Evolutionary conservation across 30 jellyfish, hydroid and myxozoan genomes (phyloP).

Genomic region (Mastigias papua): DNA sequence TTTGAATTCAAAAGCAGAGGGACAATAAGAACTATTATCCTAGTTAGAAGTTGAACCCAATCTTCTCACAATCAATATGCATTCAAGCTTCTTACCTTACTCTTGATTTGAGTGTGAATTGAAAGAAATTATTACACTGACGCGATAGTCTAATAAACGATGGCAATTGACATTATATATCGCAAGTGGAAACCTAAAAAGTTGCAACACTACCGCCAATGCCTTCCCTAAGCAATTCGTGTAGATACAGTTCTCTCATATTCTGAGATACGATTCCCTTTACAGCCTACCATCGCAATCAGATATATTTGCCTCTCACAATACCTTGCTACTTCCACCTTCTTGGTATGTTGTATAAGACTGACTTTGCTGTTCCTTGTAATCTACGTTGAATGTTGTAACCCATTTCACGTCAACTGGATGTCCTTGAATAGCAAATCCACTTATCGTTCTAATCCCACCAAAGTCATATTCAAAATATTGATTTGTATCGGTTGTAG

Average conservation of each 20-base stretch:
- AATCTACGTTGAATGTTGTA: constrained; percentile 38
- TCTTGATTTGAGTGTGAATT: background rate
- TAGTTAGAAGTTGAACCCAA: too few species aligned
- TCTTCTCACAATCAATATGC: too few species aligned
- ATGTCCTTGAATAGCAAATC: constrained; percentile 71
- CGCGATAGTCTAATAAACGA: background rate
- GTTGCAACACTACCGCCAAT: too few species aligned
- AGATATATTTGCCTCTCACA: background rate
- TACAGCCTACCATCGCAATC: too few species aligned
- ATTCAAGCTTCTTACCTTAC: background rate
- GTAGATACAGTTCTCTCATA: too few species aligned
- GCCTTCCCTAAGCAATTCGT: too few species aligned
- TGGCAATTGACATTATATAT: too few species aligned
- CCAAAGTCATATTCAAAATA: constrained; percentile 56
- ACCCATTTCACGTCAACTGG: constrained; percentile 59
- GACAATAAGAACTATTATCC: too few species aligned
- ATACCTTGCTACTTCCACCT: constrained; percentile 54
- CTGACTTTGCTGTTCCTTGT: constrained; percentile 7
- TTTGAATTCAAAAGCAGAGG: too few species aligned
- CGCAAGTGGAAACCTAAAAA: too few species aligned
- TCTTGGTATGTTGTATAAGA: constrained; percentile 55
- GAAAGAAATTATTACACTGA: background rate
- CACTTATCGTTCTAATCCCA: constrained; percentile 39
- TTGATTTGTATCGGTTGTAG: background rate
- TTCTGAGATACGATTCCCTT: too few species aligned